Evolutionary conservation across 2,797 vertebrate genomes (phyloP), one percentile per base, ranked within the genome.

Genomic region (Eulemur albifrons): DNA sequence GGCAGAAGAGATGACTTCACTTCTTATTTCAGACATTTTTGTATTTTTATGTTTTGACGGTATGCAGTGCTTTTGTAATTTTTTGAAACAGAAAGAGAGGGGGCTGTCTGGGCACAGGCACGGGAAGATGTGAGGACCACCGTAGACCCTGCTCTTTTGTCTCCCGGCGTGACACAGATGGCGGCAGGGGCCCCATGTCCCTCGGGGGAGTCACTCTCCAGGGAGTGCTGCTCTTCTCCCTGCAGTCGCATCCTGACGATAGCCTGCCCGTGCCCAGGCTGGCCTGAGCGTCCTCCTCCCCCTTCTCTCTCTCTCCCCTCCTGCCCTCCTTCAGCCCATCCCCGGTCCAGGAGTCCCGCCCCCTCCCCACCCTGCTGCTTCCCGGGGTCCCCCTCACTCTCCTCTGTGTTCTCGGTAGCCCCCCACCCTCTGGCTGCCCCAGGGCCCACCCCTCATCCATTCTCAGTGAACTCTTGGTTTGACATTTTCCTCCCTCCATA

Each of bases 231-330:
- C 32, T 15, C 9, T 30, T 30, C 61, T 80, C 32, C 32, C 27
- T 30, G 30, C 13, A 0, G 2, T 7, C 38, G 27, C 25, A 0
- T 7, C 2, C 0, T 7, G 61, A 12, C 0, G 20, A 20, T 23
- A 27, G 59, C 38, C 12, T 27, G 2, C 48, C 76, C 18, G 30
- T 32, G 65, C 45, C 50, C 48, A 30, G 1, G 27, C 1, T 7
- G 67, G 45, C 32, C 32, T 3, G 15, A 15, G 2, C 2, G 3
- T 52, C 32, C 63, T 40, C 32, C 15, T 11, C 5, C 10, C 32
- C 15, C 0, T 2, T 21, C n/a, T 23, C 20, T 38, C 61, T 2
- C 5, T 2, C 50, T 18, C 43, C 2, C 20, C 54, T 27, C 13
- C 25, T 3, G 4, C 6, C 57, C 50, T 32, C 52, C 1, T 30